Percentiles rank a stretch among this genome's conserved stretches.
Evolutionary conservation across 2,888 invertebrate genomes (phyloP).

Genomic region (Amphipoea oculea): DNA sequence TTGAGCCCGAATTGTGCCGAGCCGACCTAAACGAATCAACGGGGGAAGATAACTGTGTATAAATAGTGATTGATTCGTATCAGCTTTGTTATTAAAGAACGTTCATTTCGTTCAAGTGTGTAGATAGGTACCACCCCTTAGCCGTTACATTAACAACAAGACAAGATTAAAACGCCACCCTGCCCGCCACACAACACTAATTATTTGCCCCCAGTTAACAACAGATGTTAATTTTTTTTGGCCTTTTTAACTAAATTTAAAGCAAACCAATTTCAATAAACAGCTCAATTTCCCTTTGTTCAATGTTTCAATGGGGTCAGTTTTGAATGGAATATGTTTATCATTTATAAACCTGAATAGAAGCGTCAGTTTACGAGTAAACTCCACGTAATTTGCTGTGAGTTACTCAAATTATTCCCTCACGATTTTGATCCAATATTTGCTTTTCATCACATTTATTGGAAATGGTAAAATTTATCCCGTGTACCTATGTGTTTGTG

Average conservation of each 20-base stretch:
- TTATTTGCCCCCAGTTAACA: background rate
- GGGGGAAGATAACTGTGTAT: background rate
- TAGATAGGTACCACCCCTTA: background rate
- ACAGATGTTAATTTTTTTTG: conserved; percentile 24
- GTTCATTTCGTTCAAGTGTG: background rate
- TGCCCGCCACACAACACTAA: conserved; percentile 13
- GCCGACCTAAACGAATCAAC: background rate
- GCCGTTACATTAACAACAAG: background rate
- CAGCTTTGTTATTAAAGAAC: background rate
- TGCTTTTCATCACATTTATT: conserved; percentile 47
- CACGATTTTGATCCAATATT: conserved; percentile 34
- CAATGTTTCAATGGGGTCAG: conserved; percentile 21
- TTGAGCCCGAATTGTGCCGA: background rate
- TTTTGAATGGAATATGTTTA: conserved; percentile 40
- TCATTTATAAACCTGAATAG: conserved; percentile 5
- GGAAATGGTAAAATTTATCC: conserved; percentile 37
- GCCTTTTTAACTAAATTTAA: conserved; percentile 5
- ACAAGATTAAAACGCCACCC: conserved; percentile 19
- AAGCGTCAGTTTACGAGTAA: conserved; percentile 4
- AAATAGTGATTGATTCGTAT: background rate
- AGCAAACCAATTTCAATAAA: conserved; percentile 22
- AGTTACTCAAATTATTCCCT: conserved; percentile 32
- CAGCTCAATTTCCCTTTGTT: conserved; percentile 31
- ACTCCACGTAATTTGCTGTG: background rate
- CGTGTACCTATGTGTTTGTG: conserved; percentile 35